phyloP scores from a whole-genome alignment of 2,888 invertebrate species.

The Elegia similella region DNA sequence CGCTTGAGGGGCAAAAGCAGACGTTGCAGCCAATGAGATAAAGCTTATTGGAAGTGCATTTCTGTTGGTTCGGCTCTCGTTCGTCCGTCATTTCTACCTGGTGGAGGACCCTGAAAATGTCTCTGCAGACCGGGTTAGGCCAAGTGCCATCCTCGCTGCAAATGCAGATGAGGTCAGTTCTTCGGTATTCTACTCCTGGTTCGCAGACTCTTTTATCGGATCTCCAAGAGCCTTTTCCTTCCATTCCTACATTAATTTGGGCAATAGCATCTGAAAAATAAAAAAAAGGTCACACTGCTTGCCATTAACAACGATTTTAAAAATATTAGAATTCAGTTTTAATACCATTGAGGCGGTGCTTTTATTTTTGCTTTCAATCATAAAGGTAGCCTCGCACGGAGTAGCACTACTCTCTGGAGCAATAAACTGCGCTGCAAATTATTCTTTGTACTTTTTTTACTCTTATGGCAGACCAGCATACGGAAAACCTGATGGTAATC shows the following conservation, averaged over 20 bases:
- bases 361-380: too few species aligned
- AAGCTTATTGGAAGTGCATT: slow-evolving; percentile 48
- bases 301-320: too few species aligned
- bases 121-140: slow-evolving; percentile 67
- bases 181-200: slow-evolving; percentile 53
- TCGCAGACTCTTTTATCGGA: slow-evolving; percentile 42
- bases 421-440: too few species aligned
- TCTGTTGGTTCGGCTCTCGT: slow-evolving; percentile 28
- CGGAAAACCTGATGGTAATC: too few species aligned
- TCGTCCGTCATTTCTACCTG: slow-evolving; percentile 38
- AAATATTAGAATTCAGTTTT: too few species aligned
- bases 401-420: too few species aligned
- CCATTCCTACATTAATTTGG: slow-evolving; percentile 63
- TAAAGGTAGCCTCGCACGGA: too few species aligned
- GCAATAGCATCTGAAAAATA: slow-evolving; percentile 52
- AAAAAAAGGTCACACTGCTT: too few species aligned
- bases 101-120: slow-evolving; percentile 55
- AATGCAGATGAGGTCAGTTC: slow-evolving; percentile 50
- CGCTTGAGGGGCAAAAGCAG: slow-evolving; percentile 53
- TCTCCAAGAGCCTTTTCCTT: slow-evolving; percentile 65
- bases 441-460: too few species aligned
- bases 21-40: slow-evolving; percentile 63
- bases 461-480: too few species aligned
- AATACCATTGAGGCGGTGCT: too few species aligned
- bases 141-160: slow-evolving; percentile 62